A percentile compares a stretch with the other conserved stretches of the same genome.
These are phyloP conservation scores for Cygnus olor DNA, from an alignment of 2,797 vertebrate genomes.

Conservation along the genomic window DNA sequence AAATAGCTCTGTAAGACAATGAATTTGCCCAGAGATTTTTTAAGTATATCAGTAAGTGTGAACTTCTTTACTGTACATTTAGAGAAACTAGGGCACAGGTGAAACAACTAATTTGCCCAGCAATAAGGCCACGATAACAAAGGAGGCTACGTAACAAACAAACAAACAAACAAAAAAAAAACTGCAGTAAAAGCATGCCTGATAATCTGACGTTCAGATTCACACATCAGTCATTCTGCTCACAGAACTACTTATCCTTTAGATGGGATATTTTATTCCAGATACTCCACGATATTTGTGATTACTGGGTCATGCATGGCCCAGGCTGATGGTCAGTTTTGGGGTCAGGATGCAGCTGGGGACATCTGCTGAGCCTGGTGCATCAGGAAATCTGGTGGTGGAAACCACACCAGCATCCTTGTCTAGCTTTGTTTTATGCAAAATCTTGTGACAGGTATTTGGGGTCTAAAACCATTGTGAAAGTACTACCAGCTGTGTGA, in stretches of 20 bases:
- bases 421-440: background rate
- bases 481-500: background rate
- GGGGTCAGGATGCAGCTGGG: background rate
- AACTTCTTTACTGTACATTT: background rate
- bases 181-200: background rate
- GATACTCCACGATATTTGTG: background rate
- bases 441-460: background rate
- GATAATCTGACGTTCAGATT: background rate
- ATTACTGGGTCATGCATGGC: background rate
- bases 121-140: background rate
- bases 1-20: background rate
- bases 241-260: background rate
- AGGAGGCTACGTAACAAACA: background rate
- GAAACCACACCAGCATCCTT: fast-evolving
- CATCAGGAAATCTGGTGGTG: background rate
- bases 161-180: background rate
- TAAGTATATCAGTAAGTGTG: background rate
- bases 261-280: background rate
- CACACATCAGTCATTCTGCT: background rate
- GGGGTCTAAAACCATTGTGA: background rate
- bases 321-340: fast-evolving
- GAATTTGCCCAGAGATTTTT: background rate
- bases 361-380: background rate
- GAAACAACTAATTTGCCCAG: background rate
- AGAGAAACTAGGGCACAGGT: background rate